Conservation (phyloP, 1,140 invertebrate species). For the Physella acuta region DNA sequence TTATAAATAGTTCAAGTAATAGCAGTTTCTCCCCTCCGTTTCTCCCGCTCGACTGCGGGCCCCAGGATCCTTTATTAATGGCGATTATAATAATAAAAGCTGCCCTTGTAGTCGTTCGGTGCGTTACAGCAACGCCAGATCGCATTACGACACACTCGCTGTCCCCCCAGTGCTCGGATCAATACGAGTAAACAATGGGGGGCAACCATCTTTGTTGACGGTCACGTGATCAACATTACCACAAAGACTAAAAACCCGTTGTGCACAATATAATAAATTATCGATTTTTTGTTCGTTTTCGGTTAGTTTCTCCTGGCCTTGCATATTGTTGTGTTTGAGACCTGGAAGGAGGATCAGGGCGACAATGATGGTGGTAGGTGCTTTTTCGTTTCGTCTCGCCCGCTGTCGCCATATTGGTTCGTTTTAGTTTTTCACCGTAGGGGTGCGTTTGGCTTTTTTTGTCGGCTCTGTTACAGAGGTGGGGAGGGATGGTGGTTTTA, state of each 20-base stretch:
- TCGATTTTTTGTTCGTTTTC: conserved; percentile 12
- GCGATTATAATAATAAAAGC: too few species aligned
- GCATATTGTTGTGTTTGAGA: conserved; percentile 17
- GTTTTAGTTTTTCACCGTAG: background rate
- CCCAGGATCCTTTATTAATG: too few species aligned
- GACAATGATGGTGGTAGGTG: conserved; percentile 1
- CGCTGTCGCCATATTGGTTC: conserved; percentile 1
- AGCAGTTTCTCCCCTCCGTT: background rate
- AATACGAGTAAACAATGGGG: conserved; percentile 18
- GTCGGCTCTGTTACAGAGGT: too few species aligned
- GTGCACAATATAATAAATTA: conserved; percentile 17
- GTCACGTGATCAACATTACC: conserved; percentile 17
- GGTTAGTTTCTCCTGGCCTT: background rate
- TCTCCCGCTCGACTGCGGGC: too few species aligned
- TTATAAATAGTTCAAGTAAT: background rate
- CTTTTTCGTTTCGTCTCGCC: background rate
- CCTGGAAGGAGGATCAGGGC: background rate
- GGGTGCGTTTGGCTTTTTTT: background rate
- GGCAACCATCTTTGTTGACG: conserved; percentile 17
- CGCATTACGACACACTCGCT: conserved; percentile 4
- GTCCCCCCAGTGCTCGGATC: background rate
- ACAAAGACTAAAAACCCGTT: conserved; percentile 18
- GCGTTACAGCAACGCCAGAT: too few species aligned
- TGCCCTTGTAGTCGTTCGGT: too few species aligned
- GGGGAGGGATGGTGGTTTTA: too few species aligned